Percentiles rank a stretch among this genome's conserved stretches.
These are phyloP conservation scores for Allygus modestus DNA, from an alignment of 2,888 invertebrate species.

Conservation along the genomic window DNA sequence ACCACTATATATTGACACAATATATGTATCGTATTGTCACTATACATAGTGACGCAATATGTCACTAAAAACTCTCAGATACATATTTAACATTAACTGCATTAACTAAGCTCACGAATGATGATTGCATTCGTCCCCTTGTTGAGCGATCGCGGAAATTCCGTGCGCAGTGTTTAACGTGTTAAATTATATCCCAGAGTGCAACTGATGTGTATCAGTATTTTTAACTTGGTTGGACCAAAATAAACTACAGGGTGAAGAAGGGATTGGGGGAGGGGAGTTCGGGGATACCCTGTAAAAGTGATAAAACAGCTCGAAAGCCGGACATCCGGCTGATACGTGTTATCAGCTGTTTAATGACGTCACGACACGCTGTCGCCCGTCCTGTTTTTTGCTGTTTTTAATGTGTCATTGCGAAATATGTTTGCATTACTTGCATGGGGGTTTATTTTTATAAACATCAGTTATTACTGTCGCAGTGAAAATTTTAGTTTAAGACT, in stretches of 20 bases:
- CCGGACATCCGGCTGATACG: slow-evolving; percentile 36
- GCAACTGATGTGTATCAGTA: background rate
- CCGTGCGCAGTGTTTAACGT: no score
- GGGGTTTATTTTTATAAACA: background rate
- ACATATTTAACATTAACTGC: no score
- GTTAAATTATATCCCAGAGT: background rate
- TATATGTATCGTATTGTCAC: no score
- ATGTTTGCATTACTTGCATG: background rate
- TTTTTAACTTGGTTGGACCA: background rate
- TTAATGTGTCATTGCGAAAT: slow-evolving; percentile 27
- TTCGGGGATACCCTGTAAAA: background rate
- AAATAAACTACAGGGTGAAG: background rate
- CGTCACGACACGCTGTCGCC: background rate
- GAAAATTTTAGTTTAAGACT: no score
- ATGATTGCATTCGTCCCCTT: no score
- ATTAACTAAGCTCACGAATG: no score
- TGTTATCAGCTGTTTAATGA: slow-evolving; percentile 41
- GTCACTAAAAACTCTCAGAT: no score
- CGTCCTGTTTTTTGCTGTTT: slow-evolving; percentile 17
- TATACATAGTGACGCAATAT: no score
- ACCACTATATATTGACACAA: no score
- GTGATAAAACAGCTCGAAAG: slow-evolving; percentile 26
- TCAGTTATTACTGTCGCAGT: no score
- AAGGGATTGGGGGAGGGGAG: background rate
- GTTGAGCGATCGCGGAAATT: no score